phyloP scores from a whole-genome alignment of 1,140 invertebrate species.

The Pseudachorutes palmiensis region DNA sequence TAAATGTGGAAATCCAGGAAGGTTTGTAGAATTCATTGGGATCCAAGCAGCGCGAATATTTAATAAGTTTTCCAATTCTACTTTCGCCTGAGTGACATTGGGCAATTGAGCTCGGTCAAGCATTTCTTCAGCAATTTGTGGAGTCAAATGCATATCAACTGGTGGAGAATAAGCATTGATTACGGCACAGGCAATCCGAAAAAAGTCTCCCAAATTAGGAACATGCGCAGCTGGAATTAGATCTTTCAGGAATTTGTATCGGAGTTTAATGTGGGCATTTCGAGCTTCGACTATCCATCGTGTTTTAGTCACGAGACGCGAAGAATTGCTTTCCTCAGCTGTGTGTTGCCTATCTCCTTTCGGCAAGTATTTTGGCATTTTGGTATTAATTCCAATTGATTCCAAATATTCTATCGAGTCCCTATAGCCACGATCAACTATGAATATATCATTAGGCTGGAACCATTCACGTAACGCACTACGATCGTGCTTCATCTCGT shows the following conservation, averaged over 20 bases:
- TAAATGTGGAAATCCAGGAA: no score
- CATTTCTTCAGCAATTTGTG: not conserved
- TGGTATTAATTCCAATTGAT: not conserved
- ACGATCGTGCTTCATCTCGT: not conserved
- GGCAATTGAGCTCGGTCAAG: not conserved
- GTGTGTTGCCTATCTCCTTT: constrained; percentile 15
- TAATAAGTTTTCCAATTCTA: no score
- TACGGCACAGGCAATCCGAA: constrained; percentile 10
- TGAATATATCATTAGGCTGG: constrained; percentile 6
- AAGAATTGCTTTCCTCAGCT: constrained; percentile 15
- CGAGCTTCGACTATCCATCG: constrained; percentile 34
- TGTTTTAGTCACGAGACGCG: constrained; percentile 26
- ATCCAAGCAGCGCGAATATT: no score
- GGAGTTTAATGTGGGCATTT: constrained; percentile 33
- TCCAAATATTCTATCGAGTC: constrained; percentile 6
- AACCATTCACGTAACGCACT: not conserved
- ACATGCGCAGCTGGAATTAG: constrained; percentile 15
- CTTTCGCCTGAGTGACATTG: no score
- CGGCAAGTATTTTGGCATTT: not conserved
- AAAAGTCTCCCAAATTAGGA: constrained; percentile 13
- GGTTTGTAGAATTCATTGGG: no score
- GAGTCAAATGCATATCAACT: not conserved
- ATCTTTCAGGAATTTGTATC: constrained; percentile 28
- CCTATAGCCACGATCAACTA: constrained; percentile 21
- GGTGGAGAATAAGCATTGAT: constrained; percentile 15